Percentiles rank a stretch among this genome's conserved stretches.
These are phyloP conservation scores for Lacanobia wlatinum DNA, from an alignment of 2,888 invertebrate genomes.

Conservation along the genomic window DNA sequence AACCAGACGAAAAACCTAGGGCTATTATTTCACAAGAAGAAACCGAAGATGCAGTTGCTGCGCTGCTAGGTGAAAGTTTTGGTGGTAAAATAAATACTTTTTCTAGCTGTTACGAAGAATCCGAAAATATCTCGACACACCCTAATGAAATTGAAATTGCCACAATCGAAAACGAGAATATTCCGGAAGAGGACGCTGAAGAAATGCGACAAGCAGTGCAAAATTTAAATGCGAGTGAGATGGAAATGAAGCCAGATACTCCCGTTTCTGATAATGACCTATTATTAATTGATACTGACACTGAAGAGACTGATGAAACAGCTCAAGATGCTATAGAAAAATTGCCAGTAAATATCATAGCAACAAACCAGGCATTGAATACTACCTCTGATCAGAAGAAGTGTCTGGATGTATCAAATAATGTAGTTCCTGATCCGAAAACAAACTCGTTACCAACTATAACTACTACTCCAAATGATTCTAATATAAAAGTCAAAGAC, in stretches of 20 bases:
- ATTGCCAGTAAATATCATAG: conserved; percentile 82
- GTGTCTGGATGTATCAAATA: conserved; percentile 77
- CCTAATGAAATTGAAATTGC: conserved; percentile 86
- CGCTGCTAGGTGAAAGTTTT: conserved; percentile 96
- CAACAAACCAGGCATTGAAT: conserved; percentile 78
- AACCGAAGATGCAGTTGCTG: conserved; percentile 97
- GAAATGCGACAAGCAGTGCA: conserved; percentile 96
- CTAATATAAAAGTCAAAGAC: conserved; percentile 75
- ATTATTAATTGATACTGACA: conserved; percentile 96
- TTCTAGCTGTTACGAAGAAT: conserved; percentile 90
- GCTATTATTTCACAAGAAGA: conserved; percentile 97
- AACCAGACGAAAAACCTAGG: conserved; percentile 94
- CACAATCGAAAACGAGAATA: conserved; percentile 88
- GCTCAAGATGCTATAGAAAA: conserved; percentile 85
- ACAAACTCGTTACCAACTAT: conserved; percentile 65
- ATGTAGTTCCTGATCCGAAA: conserved; percentile 85
- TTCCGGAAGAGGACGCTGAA: conserved; percentile 94
- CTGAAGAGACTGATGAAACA: conserved; percentile 93
- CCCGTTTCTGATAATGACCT: conserved; percentile 96
- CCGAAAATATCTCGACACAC: conserved; percentile 81
- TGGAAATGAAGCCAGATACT: conserved; percentile 95
- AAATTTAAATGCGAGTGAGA: conserved; percentile 93
- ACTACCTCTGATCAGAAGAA: conserved; percentile 76
- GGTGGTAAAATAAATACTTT: conserved; percentile 92
- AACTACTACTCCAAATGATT: conserved; percentile 79